These are phyloP conservation scores for Engraulis encrasicolus DNA, from an alignment of 2,113 vertebrate species.

Conservation along the genomic window DNA sequence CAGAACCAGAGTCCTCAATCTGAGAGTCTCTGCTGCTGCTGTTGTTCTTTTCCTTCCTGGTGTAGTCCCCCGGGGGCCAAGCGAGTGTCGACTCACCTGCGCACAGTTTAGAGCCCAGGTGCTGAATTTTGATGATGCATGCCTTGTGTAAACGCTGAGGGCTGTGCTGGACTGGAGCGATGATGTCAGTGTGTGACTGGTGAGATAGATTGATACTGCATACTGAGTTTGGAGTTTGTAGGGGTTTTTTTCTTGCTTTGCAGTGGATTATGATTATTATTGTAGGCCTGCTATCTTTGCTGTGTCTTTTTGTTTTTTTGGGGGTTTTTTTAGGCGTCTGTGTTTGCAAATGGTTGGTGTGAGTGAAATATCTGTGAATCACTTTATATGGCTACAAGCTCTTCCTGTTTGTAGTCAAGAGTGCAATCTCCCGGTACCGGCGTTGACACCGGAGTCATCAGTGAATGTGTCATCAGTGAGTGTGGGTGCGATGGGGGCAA, in stretches of 20 bases:
- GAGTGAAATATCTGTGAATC: too few species aligned
- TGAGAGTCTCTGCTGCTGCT: too few species aligned
- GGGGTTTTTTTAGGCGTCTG: too few species aligned
- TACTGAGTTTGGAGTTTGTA: background rate
- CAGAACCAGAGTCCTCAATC: too few species aligned
- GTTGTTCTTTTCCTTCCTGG: too few species aligned
- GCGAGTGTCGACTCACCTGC: background rate
- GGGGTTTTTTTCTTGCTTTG: background rate
- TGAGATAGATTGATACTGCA: background rate
- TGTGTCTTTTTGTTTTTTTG: too few species aligned
- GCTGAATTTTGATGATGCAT: conserved; percentile 22
- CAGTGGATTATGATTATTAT: background rate
- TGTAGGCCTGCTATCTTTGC: background rate
- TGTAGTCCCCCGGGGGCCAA: background rate
- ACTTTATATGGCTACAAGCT: too few species aligned
- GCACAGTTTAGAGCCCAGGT: background rate
- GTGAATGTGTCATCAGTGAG: too few species aligned
- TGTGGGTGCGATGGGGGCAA: background rate
- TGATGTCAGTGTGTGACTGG: background rate
- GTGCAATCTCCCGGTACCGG: too few species aligned
- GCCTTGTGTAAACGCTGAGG: conserved; percentile 22
- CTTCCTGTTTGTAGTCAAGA: too few species aligned
- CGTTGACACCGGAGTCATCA: too few species aligned
- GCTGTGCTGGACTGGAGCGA: background rate
- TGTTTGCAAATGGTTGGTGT: too few species aligned